phyloP scores from a whole-genome alignment of 2,888 invertebrate species.

The Phytoseiulus persimilis region DNA sequence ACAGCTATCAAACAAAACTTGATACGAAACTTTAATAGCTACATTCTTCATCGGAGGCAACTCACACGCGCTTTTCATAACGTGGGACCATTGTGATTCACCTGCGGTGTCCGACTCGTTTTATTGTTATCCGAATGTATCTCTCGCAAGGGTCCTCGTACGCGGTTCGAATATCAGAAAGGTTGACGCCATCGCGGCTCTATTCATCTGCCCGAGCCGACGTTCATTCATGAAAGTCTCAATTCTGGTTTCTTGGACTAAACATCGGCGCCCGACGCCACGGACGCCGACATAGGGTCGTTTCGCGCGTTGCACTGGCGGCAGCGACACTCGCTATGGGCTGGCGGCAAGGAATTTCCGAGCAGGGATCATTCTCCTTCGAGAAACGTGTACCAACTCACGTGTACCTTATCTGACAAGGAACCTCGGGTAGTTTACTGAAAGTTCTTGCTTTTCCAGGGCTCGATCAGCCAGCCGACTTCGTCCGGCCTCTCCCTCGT shows the following conservation, averaged over 20 bases:
- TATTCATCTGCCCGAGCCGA: not conserved
- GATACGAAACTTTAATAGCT: not conserved
- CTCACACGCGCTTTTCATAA: not conserved
- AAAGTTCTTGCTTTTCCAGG: not conserved
- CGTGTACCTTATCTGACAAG: not conserved
- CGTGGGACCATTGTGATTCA: not conserved
- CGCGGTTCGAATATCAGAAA: not conserved
- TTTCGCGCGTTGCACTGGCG: no score
- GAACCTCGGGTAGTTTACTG: not conserved
- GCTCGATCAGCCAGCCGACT: constrained; percentile 17
- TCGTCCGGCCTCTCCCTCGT: constrained; percentile 17
- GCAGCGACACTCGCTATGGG: no score
- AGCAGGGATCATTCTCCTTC: no score
- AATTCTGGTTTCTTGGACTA: not conserved
- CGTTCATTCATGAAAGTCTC: not conserved
- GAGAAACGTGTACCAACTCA: not conserved
- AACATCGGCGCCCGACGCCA: no score
- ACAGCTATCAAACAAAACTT: not conserved
- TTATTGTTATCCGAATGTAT: not conserved
- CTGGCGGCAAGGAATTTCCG: no score
- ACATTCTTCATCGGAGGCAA: not conserved
- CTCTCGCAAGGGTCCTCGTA: not conserved
- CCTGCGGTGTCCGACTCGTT: not conserved
- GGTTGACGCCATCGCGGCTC: not conserved
- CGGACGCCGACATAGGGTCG: no score